Percentiles rank a stretch among this genome's conserved stretches.
Evolutionary conservation across 2,888 invertebrate genomes (phyloP).

Genomic region (Amphimallon solstitiale): DNA sequence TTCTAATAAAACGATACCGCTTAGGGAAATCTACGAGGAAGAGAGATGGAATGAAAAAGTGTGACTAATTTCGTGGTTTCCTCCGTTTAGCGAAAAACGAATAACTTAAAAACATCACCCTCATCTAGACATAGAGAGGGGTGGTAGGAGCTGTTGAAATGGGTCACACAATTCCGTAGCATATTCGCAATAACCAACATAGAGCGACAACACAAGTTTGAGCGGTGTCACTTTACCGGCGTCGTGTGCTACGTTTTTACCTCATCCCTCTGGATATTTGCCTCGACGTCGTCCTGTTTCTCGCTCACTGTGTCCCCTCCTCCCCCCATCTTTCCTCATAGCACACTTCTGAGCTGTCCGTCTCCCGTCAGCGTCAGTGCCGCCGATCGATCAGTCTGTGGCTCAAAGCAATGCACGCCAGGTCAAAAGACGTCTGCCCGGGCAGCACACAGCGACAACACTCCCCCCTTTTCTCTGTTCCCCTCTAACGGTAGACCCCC

Average conservation of each 20-base stretch:
- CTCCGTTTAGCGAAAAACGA: background rate
- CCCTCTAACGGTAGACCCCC: conserved; percentile 37
- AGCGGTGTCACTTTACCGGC: conserved; percentile 49
- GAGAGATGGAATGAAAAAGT: background rate
- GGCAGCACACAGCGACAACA: conserved; percentile 61
- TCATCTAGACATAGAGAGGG: background rate
- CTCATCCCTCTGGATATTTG: conserved; percentile 11
- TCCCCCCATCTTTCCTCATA: conserved; percentile 36
- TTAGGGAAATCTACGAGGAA: too few species aligned
- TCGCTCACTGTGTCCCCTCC: conserved; percentile 41
- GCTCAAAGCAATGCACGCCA: conserved; percentile 65
- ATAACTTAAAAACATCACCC: background rate
- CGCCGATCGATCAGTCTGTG: conserved; percentile 63
- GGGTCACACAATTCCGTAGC: conserved; percentile 35
- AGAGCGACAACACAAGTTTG: conserved; percentile 46
- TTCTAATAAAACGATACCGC: too few species aligned
- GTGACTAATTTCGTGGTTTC: background rate
- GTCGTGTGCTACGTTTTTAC: conserved; percentile 40
- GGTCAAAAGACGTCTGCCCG: conserved; percentile 65
- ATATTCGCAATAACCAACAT: conserved; percentile 38
- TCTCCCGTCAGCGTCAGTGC: conserved; percentile 63
- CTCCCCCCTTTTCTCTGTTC: conserved; percentile 47
- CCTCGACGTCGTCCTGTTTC: conserved; percentile 44
- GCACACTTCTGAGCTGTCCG: conserved; percentile 61
- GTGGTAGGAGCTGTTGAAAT: conserved; percentile 13